Evolutionary conservation across 2,888 invertebrate species (phyloP).

Genomic region (Cheilosia urbana): DNA sequence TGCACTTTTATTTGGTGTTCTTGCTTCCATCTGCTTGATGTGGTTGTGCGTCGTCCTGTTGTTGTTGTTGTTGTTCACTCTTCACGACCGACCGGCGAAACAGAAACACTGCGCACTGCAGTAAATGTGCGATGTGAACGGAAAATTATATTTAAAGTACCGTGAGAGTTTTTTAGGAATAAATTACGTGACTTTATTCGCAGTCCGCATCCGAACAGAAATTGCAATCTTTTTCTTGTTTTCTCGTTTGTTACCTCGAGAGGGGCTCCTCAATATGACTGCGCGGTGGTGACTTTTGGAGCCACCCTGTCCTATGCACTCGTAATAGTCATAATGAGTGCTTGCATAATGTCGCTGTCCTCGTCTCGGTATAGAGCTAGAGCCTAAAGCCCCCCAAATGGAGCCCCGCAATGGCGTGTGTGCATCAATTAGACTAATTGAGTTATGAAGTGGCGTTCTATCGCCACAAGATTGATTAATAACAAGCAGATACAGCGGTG

Average conservation of each 20-base stretch:
- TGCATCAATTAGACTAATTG: slow-evolving; percentile 50
- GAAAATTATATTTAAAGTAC: slow-evolving; percentile 76
- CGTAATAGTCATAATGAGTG: slow-evolving; percentile 1
- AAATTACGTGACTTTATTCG: slow-evolving; percentile 76
- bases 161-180: slow-evolving; percentile 76
- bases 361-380: background rate
- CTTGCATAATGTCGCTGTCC: slow-evolving; percentile 41
- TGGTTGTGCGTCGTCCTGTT: slow-evolving; percentile 55
- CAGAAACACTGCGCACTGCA: slow-evolving; percentile 80
- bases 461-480: slow-evolving; percentile 14
- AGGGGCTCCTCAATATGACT: slow-evolving; percentile 60
- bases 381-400: background rate
- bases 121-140: slow-evolving; percentile 82
- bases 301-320: background rate
- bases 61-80: slow-evolving; percentile 16
- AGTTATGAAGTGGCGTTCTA: slow-evolving; percentile 13
- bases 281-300: slow-evolving; percentile 1
- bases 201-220: slow-evolving; percentile 70
- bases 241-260: slow-evolving; percentile 47
- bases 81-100: slow-evolving; percentile 26
- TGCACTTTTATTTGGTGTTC: slow-evolving; percentile 64
- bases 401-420: slow-evolving; percentile 33
- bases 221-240: slow-evolving; percentile 65
- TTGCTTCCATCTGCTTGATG: slow-evolving; percentile 32
- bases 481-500: background rate